Conservation (phyloP, 2,113 vertebrate species). For the Leptocoma aspasia region DNA sequence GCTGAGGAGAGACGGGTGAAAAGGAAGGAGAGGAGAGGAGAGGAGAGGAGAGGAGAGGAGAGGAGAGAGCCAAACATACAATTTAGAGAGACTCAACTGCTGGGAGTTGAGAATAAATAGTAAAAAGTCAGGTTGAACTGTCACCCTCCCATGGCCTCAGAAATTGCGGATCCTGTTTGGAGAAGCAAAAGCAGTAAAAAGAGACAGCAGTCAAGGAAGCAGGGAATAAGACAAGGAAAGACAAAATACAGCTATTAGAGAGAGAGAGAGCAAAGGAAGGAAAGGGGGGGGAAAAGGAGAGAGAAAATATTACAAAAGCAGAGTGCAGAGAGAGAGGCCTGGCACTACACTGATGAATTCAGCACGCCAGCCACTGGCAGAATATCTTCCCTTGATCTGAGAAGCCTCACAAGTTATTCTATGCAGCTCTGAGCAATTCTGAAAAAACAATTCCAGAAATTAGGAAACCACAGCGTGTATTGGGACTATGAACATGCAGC, state of each 20-base stretch:
- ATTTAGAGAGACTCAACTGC: not conserved
- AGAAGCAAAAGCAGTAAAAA: not conserved
- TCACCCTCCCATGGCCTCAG: not conserved
- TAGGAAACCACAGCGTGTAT: not conserved
- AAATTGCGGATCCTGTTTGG: not conserved
- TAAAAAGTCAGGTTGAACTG: not conserved
- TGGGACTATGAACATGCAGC: not conserved
- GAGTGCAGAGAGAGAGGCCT: not conserved
- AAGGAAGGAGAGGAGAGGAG: no score
- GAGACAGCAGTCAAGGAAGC: not conserved
- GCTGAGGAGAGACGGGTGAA: not conserved
- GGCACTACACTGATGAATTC: not conserved
- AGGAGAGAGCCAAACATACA: not conserved
- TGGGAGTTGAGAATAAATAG: not conserved
- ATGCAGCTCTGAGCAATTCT: not conserved
- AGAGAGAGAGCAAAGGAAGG: not conserved
- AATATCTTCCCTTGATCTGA: not conserved
- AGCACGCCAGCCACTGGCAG: not conserved
- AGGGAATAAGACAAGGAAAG: not conserved
- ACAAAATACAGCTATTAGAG: not conserved
- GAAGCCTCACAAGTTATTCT: not conserved
- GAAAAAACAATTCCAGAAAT: not conserved
- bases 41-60: not conserved
- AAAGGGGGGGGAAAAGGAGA: fast-evolving
- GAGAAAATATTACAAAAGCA: not conserved